These are phyloP conservation scores for Formica selysi DNA, from an alignment of 1,140 invertebrate species.

Conservation along the genomic window DNA sequence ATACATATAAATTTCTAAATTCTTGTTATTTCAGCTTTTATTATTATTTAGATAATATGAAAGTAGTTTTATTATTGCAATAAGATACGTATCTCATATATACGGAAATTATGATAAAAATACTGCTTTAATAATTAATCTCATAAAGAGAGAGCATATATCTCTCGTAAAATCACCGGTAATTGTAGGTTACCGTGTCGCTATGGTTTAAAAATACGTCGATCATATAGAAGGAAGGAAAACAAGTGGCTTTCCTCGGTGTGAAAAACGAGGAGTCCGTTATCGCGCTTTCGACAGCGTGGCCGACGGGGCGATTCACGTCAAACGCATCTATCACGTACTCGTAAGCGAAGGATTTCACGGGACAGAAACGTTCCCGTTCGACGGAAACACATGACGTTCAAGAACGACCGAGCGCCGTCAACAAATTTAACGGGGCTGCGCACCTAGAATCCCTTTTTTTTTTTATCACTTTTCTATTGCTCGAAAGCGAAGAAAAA, in stretches of 20 bases:
- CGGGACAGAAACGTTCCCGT: conserved; percentile 31
- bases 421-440: conserved; percentile 56
- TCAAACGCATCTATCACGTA: conserved; percentile 72
- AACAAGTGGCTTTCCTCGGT: conserved; percentile 27
- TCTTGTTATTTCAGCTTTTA: neutral
- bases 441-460: conserved; percentile 28
- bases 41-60: conserved; percentile 24
- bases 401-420: conserved; percentile 34
- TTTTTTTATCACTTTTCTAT: conserved; percentile 45
- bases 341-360: conserved; percentile 69
- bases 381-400: conserved; percentile 48
- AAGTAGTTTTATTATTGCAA: conserved; percentile 2
- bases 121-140: conserved; percentile 38
- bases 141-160: neutral
- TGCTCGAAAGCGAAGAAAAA: conserved; percentile 8
- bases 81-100: neutral
- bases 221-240: conserved; percentile 28
- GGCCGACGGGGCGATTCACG: conserved; percentile 42
- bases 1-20: neutral
- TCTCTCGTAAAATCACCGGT: conserved; percentile 1
- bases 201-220: conserved; percentile 47
- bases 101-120: neutral
- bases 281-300: conserved; percentile 68
- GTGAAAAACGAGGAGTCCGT: conserved; percentile 67
- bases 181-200: conserved; percentile 25